Evolutionary conservation across 2,797 vertebrate genomes (phyloP).

Genomic region (Spatula clypeata): DNA sequence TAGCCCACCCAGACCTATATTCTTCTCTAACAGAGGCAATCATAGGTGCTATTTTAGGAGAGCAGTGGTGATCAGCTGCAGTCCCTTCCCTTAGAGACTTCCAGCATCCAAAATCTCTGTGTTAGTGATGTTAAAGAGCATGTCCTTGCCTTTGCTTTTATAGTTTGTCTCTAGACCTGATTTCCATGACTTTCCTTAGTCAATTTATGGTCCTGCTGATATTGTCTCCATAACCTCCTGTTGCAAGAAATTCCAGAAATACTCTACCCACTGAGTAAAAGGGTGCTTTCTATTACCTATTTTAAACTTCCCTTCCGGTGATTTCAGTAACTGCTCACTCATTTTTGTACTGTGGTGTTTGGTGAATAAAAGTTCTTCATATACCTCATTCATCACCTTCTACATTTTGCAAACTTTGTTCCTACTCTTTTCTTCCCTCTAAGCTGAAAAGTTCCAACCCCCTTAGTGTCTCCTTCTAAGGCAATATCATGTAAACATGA

Average conservation of each 20-base stretch:
- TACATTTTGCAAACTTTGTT: neutral
- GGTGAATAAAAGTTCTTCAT: neutral
- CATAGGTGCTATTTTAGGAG: neutral
- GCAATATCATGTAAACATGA: neutral
- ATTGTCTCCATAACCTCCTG: neutral
- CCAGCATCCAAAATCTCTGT: neutral
- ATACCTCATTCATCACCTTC: neutral
- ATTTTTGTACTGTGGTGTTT: neutral
- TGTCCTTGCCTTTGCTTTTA: neutral
- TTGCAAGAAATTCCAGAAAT: neutral
- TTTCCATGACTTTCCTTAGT: neutral
- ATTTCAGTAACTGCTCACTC: neutral
- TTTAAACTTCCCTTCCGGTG: neutral
- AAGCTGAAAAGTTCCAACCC: neutral
- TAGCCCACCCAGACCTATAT: neutral
- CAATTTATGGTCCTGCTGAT: neutral
- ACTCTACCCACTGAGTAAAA: neutral
- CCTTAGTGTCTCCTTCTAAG: neutral
- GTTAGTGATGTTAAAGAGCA: neutral
- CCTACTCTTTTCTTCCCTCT: neutral
- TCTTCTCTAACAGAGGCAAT: neutral
- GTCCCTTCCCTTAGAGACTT: neutral
- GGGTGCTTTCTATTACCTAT: neutral
- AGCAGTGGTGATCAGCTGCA: neutral
- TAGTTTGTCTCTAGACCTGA: accelerated